Conservation (phyloP, 2,888 invertebrate species). For the Trimorus sp. region DNA sequence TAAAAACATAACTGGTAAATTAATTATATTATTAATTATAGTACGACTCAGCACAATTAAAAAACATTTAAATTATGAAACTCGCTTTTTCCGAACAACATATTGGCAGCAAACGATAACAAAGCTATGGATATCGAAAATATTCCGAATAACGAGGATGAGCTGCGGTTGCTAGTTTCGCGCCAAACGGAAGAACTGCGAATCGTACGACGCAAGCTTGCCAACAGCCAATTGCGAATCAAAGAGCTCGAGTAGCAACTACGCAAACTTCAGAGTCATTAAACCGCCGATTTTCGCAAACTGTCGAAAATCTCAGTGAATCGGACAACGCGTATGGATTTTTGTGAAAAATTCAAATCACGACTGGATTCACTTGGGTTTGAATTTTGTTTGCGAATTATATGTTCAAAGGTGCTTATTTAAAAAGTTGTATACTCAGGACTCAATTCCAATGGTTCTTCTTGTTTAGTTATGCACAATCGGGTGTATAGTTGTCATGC, state of each 20-base stretch:
- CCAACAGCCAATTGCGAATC: conserved; percentile 90
- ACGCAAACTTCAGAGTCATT: conserved; percentile 83
- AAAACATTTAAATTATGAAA: too few relatives aligned
- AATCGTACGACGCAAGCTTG: conserved; percentile 89
- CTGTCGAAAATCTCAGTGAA: background rate
- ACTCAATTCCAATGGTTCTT: conserved; percentile 2
- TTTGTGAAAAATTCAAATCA: too few relatives aligned
- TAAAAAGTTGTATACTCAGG: conserved; percentile 26
- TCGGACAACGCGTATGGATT: background rate
- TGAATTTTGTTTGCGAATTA: background rate
- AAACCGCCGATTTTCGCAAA: conserved; percentile 18
- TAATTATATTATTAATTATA: too few relatives aligned
- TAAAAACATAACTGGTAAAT: too few relatives aligned
- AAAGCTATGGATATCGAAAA: conserved; percentile 76
- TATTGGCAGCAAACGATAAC: conserved; percentile 76
- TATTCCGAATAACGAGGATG: conserved; percentile 79
- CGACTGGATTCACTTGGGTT: background rate
- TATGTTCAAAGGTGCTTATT: conserved; percentile 24
- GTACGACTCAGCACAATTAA: too few relatives aligned
- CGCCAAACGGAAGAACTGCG: conserved; percentile 91
- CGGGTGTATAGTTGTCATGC: background rate
- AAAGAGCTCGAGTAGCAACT: conserved; percentile 91
- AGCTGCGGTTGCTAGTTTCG: conserved; percentile 90
- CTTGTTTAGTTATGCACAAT: conserved; percentile 26
- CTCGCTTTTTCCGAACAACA: conserved; percentile 74